A percentile compares a stretch with the other conserved stretches of the same genome.
Evolutionary conservation across 2,113 vertebrate genomes (phyloP).

Genomic region (Zapornia atra): DNA sequence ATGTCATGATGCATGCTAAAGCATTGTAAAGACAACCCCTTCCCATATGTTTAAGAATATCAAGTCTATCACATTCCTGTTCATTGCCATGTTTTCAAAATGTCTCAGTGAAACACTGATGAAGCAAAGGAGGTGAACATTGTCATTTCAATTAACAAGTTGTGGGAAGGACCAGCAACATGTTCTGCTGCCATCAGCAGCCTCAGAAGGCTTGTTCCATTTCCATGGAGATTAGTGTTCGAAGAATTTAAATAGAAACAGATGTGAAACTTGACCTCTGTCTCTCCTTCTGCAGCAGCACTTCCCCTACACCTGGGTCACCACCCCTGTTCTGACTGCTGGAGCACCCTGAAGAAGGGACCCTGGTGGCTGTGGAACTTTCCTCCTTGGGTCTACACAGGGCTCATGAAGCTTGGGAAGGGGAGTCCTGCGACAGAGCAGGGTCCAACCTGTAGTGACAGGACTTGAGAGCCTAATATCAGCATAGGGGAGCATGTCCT

Average conservation of each 20-base stretch:
- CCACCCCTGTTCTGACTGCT: fast-evolving
- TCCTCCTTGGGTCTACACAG: not conserved
- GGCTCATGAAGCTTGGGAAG: not conserved
- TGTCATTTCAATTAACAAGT: not conserved
- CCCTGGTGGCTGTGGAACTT: not conserved
- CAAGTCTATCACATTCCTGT: not conserved
- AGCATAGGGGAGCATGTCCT: not conserved
- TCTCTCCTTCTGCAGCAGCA: not conserved
- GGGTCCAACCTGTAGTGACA: not conserved
- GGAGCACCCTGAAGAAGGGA: not conserved
- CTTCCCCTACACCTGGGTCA: not conserved
- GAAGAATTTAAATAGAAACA: not conserved
- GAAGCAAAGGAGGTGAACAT: not conserved
- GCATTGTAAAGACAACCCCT: not conserved
- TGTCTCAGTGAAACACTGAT: not conserved
- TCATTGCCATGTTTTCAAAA: not conserved
- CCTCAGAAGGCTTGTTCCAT: not conserved
- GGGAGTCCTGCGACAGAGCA: fast-evolving
- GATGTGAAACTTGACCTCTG: not conserved
- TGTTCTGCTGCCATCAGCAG: not conserved
- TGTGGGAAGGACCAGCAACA: not conserved
- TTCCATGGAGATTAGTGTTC: fast-evolving
- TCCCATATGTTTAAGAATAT: not conserved
- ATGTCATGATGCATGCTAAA: fast-evolving
- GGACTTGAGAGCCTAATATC: not conserved